Evolutionary conservation across 2,888 invertebrate genomes (phyloP).

Genomic region (Mamestra brassicae): DNA sequence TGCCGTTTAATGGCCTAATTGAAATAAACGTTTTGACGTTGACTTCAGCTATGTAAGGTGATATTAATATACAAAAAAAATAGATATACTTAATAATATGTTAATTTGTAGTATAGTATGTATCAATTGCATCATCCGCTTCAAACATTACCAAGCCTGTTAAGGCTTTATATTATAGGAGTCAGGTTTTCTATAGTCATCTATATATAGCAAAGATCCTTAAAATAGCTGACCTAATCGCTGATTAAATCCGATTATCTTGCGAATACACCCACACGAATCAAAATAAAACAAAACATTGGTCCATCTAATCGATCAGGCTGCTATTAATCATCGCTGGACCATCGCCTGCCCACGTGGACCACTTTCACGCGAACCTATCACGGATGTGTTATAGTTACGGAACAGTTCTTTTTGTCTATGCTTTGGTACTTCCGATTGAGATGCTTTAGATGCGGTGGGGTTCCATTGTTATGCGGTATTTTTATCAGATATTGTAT

Average conservation of each 20-base stretch:
- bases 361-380: conserved; percentile 72
- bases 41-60: too few relatives aligned
- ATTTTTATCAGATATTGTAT: not conserved
- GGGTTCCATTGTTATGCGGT: conserved; percentile 57
- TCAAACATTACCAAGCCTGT: too few relatives aligned
- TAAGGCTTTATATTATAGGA: not conserved
- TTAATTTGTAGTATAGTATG: too few relatives aligned
- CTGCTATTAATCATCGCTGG: conserved; percentile 57
- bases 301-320: conserved; percentile 31
- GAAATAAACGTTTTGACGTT: too few relatives aligned
- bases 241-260: conserved; percentile 6
- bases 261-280: conserved; percentile 32
- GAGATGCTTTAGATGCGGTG: conserved; percentile 12
- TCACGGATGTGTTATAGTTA: conserved; percentile 68
- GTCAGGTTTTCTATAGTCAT: not conserved
- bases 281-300: conserved; percentile 6
- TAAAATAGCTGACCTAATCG: not conserved
- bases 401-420: conserved; percentile 65
- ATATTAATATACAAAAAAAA: too few relatives aligned
- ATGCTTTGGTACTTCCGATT: conserved; percentile 57
- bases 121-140: too few relatives aligned
- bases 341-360: conserved; percentile 58
- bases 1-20: too few relatives aligned
- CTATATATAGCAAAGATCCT: not conserved
- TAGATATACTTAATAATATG: too few relatives aligned